These are phyloP conservation scores for Xanthorhoe designata DNA, from an alignment of 2,888 invertebrate genomes.

Conservation along the genomic window DNA sequence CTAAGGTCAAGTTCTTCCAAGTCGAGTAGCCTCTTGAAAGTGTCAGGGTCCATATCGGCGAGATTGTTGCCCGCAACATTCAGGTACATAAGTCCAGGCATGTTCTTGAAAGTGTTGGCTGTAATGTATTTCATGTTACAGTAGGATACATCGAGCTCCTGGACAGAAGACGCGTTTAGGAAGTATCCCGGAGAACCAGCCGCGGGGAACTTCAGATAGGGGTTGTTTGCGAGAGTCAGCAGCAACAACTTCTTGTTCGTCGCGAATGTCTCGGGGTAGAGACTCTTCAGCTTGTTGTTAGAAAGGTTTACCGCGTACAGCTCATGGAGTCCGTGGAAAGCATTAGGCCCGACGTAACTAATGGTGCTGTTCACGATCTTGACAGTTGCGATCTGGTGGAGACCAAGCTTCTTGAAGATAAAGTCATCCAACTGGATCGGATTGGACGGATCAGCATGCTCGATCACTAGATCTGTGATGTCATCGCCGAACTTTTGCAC, in stretches of 20 bases:
- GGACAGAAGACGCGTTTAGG: conserved; percentile 87
- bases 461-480: conserved; percentile 88
- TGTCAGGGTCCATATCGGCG: conserved; percentile 84
- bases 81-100: conserved; percentile 88
- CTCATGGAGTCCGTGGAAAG: conserved; percentile 88
- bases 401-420: conserved; percentile 87
- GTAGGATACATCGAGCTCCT: conserved; percentile 89
- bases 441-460: conserved; percentile 85
- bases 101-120: conserved; percentile 87
- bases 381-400: conserved; percentile 88
- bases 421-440: conserved; percentile 86
- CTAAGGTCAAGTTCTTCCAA: conserved; percentile 91
- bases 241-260: conserved; percentile 88
- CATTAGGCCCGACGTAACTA: conserved; percentile 87
- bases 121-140: conserved; percentile 89
- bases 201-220: conserved; percentile 78
- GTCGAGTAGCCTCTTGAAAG: conserved; percentile 87
- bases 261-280: conserved; percentile 90
- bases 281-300: conserved; percentile 87
- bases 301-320: conserved; percentile 89
- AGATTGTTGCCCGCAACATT: conserved; percentile 89
- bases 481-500: conserved; percentile 88
- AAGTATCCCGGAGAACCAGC: conserved; percentile 78
- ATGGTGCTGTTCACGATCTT: conserved; percentile 90
- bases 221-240: conserved; percentile 88